Percentiles rank a stretch among this genome's conserved stretches.
These are phyloP conservation scores for Cygnus atratus DNA, from an alignment of 2,113 vertebrate species.

Conservation along the genomic window DNA sequence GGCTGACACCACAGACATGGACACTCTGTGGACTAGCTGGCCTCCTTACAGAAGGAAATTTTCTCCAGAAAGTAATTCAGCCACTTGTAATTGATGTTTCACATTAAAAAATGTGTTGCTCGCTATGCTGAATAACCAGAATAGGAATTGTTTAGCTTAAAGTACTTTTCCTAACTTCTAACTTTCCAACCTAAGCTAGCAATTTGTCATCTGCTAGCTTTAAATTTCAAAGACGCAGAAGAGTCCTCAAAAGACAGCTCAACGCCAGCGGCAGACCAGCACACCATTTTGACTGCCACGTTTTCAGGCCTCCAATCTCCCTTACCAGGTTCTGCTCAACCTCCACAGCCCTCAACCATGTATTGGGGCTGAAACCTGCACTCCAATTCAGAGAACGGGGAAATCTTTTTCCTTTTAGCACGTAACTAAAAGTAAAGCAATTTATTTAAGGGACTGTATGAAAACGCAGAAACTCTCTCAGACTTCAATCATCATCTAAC, in stretches of 20 bases:
- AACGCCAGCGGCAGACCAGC: neutral
- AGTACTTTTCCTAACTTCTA: neutral
- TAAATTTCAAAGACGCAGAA: neutral
- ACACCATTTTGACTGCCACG: neutral
- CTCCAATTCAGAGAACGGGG: neutral
- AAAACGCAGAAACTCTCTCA: neutral
- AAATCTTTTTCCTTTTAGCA: neutral
- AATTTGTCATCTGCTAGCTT: neutral
- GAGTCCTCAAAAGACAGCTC: neutral
- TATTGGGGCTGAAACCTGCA: neutral
- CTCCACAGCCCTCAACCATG: neutral
- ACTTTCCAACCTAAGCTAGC: neutral
- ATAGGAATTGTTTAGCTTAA: neutral
- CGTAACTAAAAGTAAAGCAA: neutral
- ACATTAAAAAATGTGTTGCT: rapidly evolving
- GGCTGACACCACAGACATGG: rapidly evolving
- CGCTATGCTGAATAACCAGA: neutral
- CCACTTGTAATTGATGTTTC: neutral
- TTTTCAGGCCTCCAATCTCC: neutral
- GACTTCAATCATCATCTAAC: neutral
- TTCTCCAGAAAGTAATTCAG: neutral
- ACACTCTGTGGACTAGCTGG: neutral
- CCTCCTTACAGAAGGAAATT: neutral
- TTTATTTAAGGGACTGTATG: neutral
- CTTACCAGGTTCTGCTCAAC: neutral